These are phyloP conservation scores for Actenoides lindsayi DNA, from an alignment of 2,113 vertebrate species.

Conservation along the genomic window DNA sequence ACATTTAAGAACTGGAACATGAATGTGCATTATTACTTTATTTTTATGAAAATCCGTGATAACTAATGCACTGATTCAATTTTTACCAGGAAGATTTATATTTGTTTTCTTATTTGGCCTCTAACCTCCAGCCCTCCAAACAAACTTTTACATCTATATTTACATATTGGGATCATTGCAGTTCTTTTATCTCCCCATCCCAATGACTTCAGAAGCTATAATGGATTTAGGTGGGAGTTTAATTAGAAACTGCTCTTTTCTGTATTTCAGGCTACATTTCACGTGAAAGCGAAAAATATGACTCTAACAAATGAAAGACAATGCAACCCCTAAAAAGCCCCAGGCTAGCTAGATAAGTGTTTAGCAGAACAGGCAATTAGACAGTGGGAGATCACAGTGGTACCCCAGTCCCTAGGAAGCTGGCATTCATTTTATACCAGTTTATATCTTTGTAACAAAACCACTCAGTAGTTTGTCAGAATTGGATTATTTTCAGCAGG, in stretches of 20 bases:
- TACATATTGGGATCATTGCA: not conserved
- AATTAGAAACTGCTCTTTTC: not conserved
- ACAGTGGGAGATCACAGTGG: not conserved
- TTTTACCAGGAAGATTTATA: not conserved
- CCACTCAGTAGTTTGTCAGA: not conserved
- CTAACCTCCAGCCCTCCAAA: not conserved
- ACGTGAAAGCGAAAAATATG: not conserved
- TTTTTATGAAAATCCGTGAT: conserved; percentile 24
- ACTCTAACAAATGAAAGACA: not conserved
- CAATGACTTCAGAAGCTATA: not conserved
- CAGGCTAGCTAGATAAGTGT: not conserved
- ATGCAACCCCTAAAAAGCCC: not conserved
- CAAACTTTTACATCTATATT: conserved; percentile 9
- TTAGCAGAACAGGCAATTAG: not conserved
- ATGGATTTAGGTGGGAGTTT: conserved; percentile 7
- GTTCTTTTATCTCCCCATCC: not conserved
- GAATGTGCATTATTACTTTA: not conserved
- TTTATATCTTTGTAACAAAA: not conserved
- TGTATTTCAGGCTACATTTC: not conserved
- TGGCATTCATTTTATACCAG: not conserved
- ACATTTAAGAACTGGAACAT: conserved; percentile 33
- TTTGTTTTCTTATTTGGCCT: not conserved
- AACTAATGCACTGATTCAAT: not conserved
- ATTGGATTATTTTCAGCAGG: not conserved
- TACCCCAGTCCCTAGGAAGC: not conserved